These are phyloP conservation scores for Ypsolopha scabrella DNA, from an alignment of 2,888 invertebrate species.

Conservation along the genomic window DNA sequence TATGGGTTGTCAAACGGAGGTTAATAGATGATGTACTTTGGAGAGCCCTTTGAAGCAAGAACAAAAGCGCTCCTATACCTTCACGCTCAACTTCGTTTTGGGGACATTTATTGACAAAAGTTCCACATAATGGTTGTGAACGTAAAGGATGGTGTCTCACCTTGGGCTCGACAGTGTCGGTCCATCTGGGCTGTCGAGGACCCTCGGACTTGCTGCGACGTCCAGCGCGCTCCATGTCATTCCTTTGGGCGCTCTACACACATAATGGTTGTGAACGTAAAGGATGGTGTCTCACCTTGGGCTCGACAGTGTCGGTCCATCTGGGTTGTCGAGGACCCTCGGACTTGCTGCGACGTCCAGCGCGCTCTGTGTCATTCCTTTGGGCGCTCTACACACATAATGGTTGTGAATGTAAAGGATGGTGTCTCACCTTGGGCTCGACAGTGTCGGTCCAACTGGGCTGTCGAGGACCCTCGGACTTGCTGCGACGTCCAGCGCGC, in stretches of 20 bases:
- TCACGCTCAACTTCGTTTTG: too few species aligned
- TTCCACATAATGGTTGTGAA: too few species aligned
- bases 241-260: conserved; percentile 80
- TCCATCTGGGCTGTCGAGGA: conserved; percentile 70
- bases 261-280: too few species aligned
- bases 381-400: conserved; percentile 79
- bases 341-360: conserved; percentile 82
- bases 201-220: conserved; percentile 85
- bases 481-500: conserved; percentile 80
- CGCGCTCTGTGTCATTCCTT: conserved; percentile 71
- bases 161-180: conserved; percentile 65
- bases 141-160: conserved; percentile 20
- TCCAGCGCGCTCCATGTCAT: conserved; percentile 71
- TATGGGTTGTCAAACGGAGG: too few species aligned
- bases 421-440: conserved; percentile 55
- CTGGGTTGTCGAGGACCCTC: conserved; percentile 75
- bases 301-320: conserved; percentile 65
- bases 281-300: conserved; percentile 37
- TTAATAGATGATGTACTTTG: too few species aligned
- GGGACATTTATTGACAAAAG: too few species aligned
- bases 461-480: conserved; percentile 80
- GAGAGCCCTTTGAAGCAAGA: too few species aligned
- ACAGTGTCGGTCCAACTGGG: conserved; percentile 64
- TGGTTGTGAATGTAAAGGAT: too few species aligned
- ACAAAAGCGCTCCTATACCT: too few species aligned